Evolutionary conservation across 2,797 vertebrate genomes (phyloP), one percentile per base, ranked within the genome.

Genomic region (Perdix hodgsoniae): DNA sequence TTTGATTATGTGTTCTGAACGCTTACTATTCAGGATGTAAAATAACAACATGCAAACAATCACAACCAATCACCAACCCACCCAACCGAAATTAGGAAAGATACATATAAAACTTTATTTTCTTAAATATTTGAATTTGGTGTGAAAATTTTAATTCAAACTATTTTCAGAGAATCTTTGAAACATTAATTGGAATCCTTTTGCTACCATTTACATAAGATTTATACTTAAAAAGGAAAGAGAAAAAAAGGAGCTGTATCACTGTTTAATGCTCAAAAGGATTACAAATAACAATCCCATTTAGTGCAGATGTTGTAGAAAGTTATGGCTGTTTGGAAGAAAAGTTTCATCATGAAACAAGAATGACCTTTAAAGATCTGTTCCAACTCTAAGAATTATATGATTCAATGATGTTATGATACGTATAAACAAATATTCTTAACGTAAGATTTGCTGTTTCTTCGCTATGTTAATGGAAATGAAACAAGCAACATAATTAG

Each of bases 41-140:
- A 71, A 56, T 9, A 79, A 42, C 26, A 63, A 15, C 29, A 67
- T 52, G 3, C 49, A 54, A 83, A 8, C 1, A 91, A 59, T 11
- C 17, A n/a, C 31, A 56, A 21, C 16, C 50, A 54, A 54, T n/a
- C 11, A 56, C 31, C 18, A 5, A 29, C 11, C 11, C 17, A 40
- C 26, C 37, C 35, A 37, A 39, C 3, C 7, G 37, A 37, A 11
- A 5, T 63, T 63, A 49, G 10, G 18, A 47, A 77, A 78, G 2
- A 2, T 47, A 21, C 3, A 11, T 33, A 52, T 24, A 27, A 11
- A 21, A 2, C n/a, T 57, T 91, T 69, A 0, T 1, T 49, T 56
- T 82, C 40, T 79, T 67, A 42, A 14, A n/a, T 2, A 42, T 61
- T 87, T 47, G 2, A 81, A 76, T 47, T 87, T 21, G 56, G 17